A percentile compares a stretch with the other conserved stretches of the same genome.
phyloP scores from a whole-genome alignment of 2,797 vertebrate genomes.

The Hypotaenidia philippensis region DNA sequence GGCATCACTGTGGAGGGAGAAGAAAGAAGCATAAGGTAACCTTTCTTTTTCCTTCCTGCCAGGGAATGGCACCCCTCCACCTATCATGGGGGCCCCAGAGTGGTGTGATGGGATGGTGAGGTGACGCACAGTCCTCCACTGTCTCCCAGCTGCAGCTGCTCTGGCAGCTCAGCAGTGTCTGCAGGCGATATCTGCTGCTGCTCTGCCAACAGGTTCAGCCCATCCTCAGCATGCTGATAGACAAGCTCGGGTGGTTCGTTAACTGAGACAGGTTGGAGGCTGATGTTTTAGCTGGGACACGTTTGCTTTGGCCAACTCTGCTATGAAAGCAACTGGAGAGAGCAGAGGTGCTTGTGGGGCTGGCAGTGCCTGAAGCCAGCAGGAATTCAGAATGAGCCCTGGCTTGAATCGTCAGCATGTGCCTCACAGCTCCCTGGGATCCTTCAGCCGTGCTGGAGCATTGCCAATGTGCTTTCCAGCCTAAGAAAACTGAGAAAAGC shows the following conservation, averaged over 20 bases:
- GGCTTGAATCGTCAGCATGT: not conserved
- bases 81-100: not conserved
- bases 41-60: not conserved
- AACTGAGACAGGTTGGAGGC: not conserved
- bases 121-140: not conserved
- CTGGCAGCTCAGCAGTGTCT: not conserved
- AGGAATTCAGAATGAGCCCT: conserved; percentile 28
- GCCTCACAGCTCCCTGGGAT: not conserved
- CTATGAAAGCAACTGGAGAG: not conserved
- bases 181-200: not conserved
- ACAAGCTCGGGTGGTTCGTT: not conserved
- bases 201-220: conserved; percentile 18
- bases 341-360: not conserved
- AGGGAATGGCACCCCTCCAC: not conserved
- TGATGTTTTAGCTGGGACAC: not conserved
- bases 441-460: not conserved
- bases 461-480: conserved; percentile 13
- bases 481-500: not conserved
- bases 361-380: conserved; percentile 29
- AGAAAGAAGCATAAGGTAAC: not conserved
- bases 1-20: not conserved
- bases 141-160: not conserved
- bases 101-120: not conserved
- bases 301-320: conserved; percentile 19
- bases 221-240: not conserved